phyloP scores from a whole-genome alignment of 2,888 invertebrate species.

The Himalopsyche kuldschensis region DNA sequence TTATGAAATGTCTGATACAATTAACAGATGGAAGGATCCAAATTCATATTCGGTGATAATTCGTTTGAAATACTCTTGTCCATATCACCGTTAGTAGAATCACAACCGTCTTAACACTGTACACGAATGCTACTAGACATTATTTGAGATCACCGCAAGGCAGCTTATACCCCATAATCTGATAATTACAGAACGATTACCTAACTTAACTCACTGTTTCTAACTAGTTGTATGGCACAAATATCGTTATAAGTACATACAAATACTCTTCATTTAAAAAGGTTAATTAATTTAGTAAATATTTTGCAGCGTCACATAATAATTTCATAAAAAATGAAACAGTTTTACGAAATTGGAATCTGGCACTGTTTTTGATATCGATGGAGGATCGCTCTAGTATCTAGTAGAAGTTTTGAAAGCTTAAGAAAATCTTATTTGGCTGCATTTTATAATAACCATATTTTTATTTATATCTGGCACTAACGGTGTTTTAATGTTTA shows the following conservation, averaged over 20 bases:
- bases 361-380: too few species aligned
- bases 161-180: slow-evolving; percentile 18
- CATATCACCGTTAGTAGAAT: slow-evolving; percentile 11
- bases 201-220: neutral
- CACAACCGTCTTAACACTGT: slow-evolving; percentile 10
- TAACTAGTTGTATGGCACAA: neutral
- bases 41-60: neutral
- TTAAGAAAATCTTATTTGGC: too few species aligned
- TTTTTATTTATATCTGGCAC: too few species aligned
- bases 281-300: too few species aligned
- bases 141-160: slow-evolving; percentile 17
- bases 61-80: slow-evolving; percentile 1
- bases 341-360: too few species aligned
- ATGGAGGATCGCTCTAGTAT: too few species aligned
- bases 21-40: neutral
- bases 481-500: too few species aligned
- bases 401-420: too few species aligned
- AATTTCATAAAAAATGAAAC: too few species aligned
- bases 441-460: too few species aligned
- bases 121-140: slow-evolving; percentile 19
- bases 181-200: slow-evolving; percentile 26
- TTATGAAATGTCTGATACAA: neutral
- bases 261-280: neutral
- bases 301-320: too few species aligned
- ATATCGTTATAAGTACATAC: neutral